phyloP scores from a whole-genome alignment of 2,888 invertebrate genomes.

The Watsonalla binaria region DNA sequence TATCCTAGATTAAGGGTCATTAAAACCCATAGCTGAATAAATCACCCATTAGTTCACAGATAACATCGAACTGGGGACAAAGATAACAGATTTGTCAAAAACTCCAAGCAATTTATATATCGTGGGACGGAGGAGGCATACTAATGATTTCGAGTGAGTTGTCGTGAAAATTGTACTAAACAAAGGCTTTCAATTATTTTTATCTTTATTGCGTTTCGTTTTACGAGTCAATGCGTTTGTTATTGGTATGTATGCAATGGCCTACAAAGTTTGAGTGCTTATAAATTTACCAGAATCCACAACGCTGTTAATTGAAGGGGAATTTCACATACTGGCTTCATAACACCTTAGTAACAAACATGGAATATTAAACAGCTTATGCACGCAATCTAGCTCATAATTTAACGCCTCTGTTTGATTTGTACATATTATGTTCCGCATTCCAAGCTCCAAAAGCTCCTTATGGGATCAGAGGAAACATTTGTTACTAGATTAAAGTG shows the following conservation, averaged over 20 bases:
- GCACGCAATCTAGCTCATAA: too few species aligned
- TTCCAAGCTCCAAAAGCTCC: background rate
- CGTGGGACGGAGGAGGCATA: background rate
- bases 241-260: background rate
- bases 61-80: background rate
- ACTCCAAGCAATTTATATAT: background rate
- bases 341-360: too few species aligned
- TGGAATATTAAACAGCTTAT: too few species aligned
- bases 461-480: background rate
- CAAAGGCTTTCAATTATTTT: background rate
- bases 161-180: background rate
- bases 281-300: too few species aligned
- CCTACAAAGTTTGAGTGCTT: background rate
- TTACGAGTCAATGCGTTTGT: background rate
- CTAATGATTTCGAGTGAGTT: background rate
- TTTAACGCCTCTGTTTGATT: too few species aligned
- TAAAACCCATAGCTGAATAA: slow-evolving; percentile 4
- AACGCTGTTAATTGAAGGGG: too few species aligned
- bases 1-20: slow-evolving; percentile 5
- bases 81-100: background rate
- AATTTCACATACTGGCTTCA: too few species aligned
- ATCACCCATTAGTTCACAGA: background rate
- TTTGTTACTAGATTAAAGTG: background rate
- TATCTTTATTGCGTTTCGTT: background rate
- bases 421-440: too few species aligned